Evolutionary conservation across 2,797 vertebrate genomes (phyloP).

Genomic region (Hoplostethus mediterraneus): DNA sequence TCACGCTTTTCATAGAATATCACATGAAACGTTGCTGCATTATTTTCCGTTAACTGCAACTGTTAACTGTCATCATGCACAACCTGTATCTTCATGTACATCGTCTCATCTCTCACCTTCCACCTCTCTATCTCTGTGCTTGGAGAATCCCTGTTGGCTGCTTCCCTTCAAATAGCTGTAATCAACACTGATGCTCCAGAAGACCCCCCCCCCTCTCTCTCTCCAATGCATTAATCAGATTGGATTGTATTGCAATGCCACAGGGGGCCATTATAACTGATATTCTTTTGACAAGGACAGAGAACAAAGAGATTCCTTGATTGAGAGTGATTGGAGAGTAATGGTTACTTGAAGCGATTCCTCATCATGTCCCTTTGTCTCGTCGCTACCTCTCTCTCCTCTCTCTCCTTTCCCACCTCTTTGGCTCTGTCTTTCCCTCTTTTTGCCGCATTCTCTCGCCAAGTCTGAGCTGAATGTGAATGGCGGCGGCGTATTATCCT

Average conservation of each 20-base stretch:
- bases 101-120: slow-evolving; percentile 46
- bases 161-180: slow-evolving; percentile 71
- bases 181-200: slow-evolving; percentile 73
- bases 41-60: not conserved
- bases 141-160: slow-evolving; percentile 48
- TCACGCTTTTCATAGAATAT: no score
- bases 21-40: no score
- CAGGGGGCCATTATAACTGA: slow-evolving; percentile 61
- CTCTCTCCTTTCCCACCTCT: slow-evolving; percentile 37
- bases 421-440: slow-evolving; percentile 35
- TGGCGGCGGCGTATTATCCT: slow-evolving; percentile 48
- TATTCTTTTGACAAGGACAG: slow-evolving; percentile 76
- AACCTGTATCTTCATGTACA: slow-evolving; percentile 32
- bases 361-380: slow-evolving; percentile 73
- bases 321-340: slow-evolving; percentile 75
- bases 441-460: slow-evolving; percentile 37
- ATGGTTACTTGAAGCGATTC: slow-evolving; percentile 71
- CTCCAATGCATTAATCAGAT: slow-evolving; percentile 74
- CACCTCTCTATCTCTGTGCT: slow-evolving; percentile 47
- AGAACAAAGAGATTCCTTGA: slow-evolving; percentile 72
- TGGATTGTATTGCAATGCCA: slow-evolving; percentile 71
- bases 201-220: slow-evolving; percentile 61
- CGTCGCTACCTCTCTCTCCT: slow-evolving; percentile 45
- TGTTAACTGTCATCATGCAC: slow-evolving; percentile 11
- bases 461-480: slow-evolving; percentile 59